Evolutionary conservation across 92 coral and sea anemone species (phyloP), one percentile per base, ranked within the genome.

Genomic region (Micromussa lordhowensis): DNA sequence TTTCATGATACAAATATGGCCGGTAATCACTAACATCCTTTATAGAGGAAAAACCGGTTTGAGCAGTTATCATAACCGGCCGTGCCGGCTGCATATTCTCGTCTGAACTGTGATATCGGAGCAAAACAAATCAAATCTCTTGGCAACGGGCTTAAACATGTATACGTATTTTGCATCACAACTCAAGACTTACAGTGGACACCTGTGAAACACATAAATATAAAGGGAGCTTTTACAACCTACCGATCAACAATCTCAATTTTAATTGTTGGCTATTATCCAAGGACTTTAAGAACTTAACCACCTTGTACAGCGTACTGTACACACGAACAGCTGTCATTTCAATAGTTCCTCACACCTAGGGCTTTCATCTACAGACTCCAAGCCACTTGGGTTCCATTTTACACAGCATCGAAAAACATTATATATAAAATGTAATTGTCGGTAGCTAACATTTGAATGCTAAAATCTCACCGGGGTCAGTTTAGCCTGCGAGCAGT

Each of bases 61-160:
- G 3, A 12, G 48, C 24, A 10, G 48, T 34, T 71, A 12, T 32
- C 48, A 28, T 24, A 71, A 71, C 38, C 34, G n/a, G 26, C 77
- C 44, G 10, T 31, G 77, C 19, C 12, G 48, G 14, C 10, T 34
- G 40, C 34, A 11, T 34, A 31, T 17, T 32, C 40, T 13, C 17
- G 38, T 18, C 40, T 69, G 38, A 61, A 0, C 1, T 3, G 4
- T 61, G 26, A 24, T 69, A 29, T 30, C 32, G n/a, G 19, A 70
- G 38, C 75, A 70, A 71, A 71, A 71, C 38, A 71, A 32, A 31
- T 32, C 77, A 66, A 28, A 66, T 71, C 15, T 71, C 77, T 71
- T 71, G n/a, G 77, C 77, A 71, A 71, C 77, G 48, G 77, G 24
- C 1, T 71, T 1, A 71, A 71, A 71, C n/a, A 32, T 18, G 30